Evolutionary conservation across 2,888 invertebrate species (phyloP).

Genomic region (Odontocolon sp.): DNA sequence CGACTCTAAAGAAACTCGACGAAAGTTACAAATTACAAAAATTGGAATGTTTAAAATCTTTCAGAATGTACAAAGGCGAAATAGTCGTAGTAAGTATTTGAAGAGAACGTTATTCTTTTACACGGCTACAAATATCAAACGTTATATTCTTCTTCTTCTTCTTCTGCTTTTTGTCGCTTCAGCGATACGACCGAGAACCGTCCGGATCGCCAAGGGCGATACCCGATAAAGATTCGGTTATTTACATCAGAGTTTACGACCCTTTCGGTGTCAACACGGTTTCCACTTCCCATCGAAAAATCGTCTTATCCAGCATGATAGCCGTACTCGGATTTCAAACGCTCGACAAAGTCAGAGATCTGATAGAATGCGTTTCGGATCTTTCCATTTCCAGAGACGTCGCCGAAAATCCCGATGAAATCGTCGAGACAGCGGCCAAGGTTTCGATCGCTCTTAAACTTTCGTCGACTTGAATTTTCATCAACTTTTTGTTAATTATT

Average conservation of each 20-base stretch:
- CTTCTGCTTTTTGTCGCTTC: no score
- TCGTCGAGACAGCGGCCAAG: slow-evolving; percentile 25
- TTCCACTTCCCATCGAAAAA: slow-evolving; percentile 48
- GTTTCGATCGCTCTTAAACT: no score
- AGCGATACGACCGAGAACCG: slow-evolving; percentile 65
- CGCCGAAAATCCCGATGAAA: slow-evolving; percentile 81
- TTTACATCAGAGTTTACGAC: slow-evolving; percentile 82
- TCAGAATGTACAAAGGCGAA: slow-evolving; percentile 72
- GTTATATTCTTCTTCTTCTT: no score
- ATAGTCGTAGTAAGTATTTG: slow-evolving; percentile 69
- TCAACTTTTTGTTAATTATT: no score
- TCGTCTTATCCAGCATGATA: slow-evolving; percentile 81
- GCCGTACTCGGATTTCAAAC: slow-evolving; percentile 86
- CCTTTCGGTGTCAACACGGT: slow-evolving; percentile 77
- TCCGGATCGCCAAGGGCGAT: slow-evolving; percentile 30
- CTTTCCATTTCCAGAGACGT: slow-evolving; percentile 84
- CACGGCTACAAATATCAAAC: no score
- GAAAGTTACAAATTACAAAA: slow-evolving; percentile 63
- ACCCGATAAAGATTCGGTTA: slow-evolving; percentile 79
- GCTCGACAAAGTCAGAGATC: slow-evolving; percentile 88
- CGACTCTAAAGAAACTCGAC: slow-evolving; percentile 69
- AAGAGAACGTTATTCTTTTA: neutral
- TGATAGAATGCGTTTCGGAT: slow-evolving; percentile 89
- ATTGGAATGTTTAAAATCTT: slow-evolving; percentile 7
- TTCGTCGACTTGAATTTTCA: no score